Conservation (phyloP, 2,113 vertebrate genomes). For the Cyanistes caeruleus region DNA sequence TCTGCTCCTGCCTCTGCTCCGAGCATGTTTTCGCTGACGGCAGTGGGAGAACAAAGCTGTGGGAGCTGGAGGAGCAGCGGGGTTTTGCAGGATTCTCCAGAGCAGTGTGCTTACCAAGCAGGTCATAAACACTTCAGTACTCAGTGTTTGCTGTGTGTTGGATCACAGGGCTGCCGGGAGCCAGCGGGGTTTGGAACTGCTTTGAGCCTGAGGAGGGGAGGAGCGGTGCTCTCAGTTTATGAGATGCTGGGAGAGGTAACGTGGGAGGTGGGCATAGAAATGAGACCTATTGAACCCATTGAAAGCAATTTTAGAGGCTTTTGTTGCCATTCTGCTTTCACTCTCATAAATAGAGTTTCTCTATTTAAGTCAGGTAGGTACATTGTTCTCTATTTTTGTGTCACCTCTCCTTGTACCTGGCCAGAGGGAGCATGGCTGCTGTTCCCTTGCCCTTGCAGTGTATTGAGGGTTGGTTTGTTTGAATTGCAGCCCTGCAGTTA, state of each 20-base stretch:
- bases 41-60: not conserved
- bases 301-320: not conserved
- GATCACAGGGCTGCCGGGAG: not conserved
- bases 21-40: not conserved
- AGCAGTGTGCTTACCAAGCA: not conserved
- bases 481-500: not conserved
- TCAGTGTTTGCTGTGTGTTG: not conserved
- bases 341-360: not conserved
- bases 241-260: not conserved
- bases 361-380: not conserved
- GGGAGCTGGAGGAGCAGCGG: not conserved
- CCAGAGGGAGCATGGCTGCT: not conserved
- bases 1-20: not conserved
- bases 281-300: not conserved
- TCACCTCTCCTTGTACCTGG: not conserved
- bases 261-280: not conserved
- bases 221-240: not conserved
- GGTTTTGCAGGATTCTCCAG: not conserved
- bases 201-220: not conserved
- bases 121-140: slow-evolving; percentile 3
- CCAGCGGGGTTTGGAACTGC: not conserved
- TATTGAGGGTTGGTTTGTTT: not conserved
- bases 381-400: not conserved
- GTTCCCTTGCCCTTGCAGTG: not conserved
- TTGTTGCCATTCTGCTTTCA: not conserved